Conservation (phyloP, 2,888 invertebrate genomes). For the Cheilosia urbana region DNA sequence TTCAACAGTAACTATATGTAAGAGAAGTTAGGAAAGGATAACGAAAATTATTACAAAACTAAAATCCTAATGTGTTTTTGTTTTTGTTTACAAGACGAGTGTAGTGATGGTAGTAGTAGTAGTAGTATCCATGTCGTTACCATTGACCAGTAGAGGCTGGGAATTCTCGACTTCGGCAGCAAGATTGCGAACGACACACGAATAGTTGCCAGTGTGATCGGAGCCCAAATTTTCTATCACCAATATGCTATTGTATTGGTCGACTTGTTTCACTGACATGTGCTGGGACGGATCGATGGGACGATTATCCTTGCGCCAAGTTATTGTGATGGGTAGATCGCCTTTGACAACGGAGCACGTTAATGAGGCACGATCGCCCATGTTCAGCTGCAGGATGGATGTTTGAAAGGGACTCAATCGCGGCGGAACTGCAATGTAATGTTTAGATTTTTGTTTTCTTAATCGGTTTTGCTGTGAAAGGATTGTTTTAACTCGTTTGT, state of each 20-base stretch:
- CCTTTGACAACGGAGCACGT: conserved; percentile 91
- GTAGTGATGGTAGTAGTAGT: conserved; percentile 50
- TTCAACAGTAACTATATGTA: conserved; percentile 64
- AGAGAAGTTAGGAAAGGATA: conserved; percentile 53
- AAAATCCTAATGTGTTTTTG: conserved; percentile 55
- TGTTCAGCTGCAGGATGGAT: conserved; percentile 88
- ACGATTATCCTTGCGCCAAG: conserved; percentile 91
- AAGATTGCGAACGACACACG: conserved; percentile 89
- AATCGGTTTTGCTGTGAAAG: conserved; percentile 22
- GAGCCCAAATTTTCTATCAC: conserved; percentile 90
- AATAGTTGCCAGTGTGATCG: conserved; percentile 91
- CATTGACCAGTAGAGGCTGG: conserved; percentile 90
- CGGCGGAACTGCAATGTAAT: conserved; percentile 86
- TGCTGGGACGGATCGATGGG: conserved; percentile 87
- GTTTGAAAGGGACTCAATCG: conserved; percentile 90
- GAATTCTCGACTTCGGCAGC: conserved; percentile 90
- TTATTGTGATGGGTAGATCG: conserved; percentile 90
- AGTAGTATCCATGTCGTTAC: conserved; percentile 85
- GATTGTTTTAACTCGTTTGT: conserved; percentile 8
- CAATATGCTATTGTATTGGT: conserved; percentile 91
- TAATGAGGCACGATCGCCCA: conserved; percentile 89
- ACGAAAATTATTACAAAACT: conserved; percentile 24
- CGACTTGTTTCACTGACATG: conserved; percentile 89
- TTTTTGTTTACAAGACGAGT: conserved; percentile 55
- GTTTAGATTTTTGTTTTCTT: conserved; percentile 40